Evolutionary conservation across 2,797 vertebrate genomes (phyloP).

Genomic region (Micrastur ruficollis): DNA sequence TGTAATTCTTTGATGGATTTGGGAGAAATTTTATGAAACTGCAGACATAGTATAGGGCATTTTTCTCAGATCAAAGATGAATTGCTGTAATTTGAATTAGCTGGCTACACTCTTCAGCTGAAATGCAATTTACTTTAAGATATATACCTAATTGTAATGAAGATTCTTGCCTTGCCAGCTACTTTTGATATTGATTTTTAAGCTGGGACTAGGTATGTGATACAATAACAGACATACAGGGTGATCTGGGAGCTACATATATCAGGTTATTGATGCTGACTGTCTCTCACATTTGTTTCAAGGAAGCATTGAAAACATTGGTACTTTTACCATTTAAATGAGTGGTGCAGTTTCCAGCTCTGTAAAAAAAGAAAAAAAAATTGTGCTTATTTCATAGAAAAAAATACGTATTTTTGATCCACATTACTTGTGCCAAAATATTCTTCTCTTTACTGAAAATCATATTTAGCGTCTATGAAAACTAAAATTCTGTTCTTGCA

Average conservation of each 20-base stretch:
- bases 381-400: neutral
- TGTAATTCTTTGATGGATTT: conserved; percentile 29
- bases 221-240: conserved; percentile 19
- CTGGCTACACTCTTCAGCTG: conserved; percentile 17
- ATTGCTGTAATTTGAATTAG: conserved; percentile 64
- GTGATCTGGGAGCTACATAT: conserved; percentile 45
- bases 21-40: conserved; percentile 35
- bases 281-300: conserved; percentile 12
- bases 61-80: conserved; percentile 55
- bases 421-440: neutral
- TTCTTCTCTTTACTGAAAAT: neutral
- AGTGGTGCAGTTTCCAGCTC: neutral
- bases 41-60: neutral
- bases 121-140: conserved; percentile 53
- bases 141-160: conserved; percentile 60
- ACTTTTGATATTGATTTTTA: conserved; percentile 67
- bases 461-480: neutral
- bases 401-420: neutral
- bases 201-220: conserved; percentile 24
- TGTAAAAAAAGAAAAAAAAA: neutral
- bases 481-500: neutral
- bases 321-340: neutral
- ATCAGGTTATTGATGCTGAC: conserved; percentile 44
- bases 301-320: neutral
- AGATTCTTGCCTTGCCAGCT: conserved; percentile 59